Percentiles rank a stretch among this genome's conserved stretches.
Evolutionary conservation across 2,797 vertebrate genomes (phyloP).

Genomic region (Acestrorhynchus altus): DNA sequence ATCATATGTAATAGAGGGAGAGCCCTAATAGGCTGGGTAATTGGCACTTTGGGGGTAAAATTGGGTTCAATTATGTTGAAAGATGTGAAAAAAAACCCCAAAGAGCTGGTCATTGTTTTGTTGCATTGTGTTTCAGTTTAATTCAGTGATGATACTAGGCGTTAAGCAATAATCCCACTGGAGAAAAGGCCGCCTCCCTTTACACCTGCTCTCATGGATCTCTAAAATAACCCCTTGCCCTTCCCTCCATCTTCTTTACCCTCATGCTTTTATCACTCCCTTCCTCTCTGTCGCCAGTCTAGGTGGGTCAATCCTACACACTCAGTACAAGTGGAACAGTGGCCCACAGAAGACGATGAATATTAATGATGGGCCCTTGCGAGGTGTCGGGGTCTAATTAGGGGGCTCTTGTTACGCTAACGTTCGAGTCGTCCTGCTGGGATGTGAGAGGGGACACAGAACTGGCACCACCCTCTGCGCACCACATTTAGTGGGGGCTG

Average conservation of each 20-base stretch:
- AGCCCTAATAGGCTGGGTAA: too few relatives aligned
- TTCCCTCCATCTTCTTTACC: conserved; percentile 80
- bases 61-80: too few relatives aligned
- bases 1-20: too few relatives aligned
- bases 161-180: conserved; percentile 57
- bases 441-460: conserved; percentile 64
- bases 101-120: conserved; percentile 2
- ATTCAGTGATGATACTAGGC: not conserved
- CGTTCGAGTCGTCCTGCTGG: conserved; percentile 79
- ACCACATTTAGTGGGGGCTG: conserved; percentile 59
- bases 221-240: conserved; percentile 60
- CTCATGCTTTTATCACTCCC: conserved; percentile 72
- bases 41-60: too few relatives aligned
- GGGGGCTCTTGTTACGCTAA: conserved; percentile 91
- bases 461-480: conserved; percentile 58
- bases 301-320: conserved; percentile 76
- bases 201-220: conserved; percentile 63
- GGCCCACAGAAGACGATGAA: conserved; percentile 94
- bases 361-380: conserved; percentile 97
- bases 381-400: conserved; percentile 99
- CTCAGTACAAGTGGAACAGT: conserved; percentile 91
- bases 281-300: conserved; percentile 54
- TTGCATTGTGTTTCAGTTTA: not conserved
- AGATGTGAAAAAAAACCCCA: too few relatives aligned
- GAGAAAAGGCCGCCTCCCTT: conserved; percentile 55